Evolutionary conservation across 2,113 vertebrate genomes (phyloP), one percentile per base, ranked within the genome.

Genomic region (Oryzias javanicus): DNA sequence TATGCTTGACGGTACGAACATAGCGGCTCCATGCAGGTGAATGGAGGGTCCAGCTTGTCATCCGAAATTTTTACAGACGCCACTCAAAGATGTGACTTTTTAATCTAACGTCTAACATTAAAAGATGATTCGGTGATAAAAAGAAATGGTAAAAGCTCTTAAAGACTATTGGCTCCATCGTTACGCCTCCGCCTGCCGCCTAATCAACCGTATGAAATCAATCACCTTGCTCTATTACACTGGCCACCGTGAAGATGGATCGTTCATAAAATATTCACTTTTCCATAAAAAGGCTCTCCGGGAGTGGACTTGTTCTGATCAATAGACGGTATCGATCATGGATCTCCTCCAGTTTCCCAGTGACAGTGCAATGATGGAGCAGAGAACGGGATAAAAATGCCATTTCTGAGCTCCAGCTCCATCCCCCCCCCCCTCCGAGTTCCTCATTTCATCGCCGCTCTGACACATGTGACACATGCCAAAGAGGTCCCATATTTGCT

Each of bases 381-480:
- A 15, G 49, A 70, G 51, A 45, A 65, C 64, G 13, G n/a, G 29
- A 56, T 70, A 47, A 52, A 73, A 68, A 56, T 8, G 10, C 17
- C 49, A 41, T 68, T 67, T 71, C 40, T 27, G 7, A 51, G 46
- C 66, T 22, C 22, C 22, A 3, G n/a, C n/a, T n/a, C n/a, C n/a
- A n/a, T n/a, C 19, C 42, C 54, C 42, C 20, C 42, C n/a, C 14
- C 13, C 24, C 40, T 59, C n/a, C n/a, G n/a, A n/a, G n/a, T n/a
- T n/a, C 27, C 50, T 80, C 42, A 73, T 69, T 82, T 75, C 25
- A 71, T 44, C 54, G 22, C 17, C 41, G 55, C 49, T 70, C 45
- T 51, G 72, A 73, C 74, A 62, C 67, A 58, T 52, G 40, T 51
- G 72, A 73, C 74, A 62, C 67, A 58, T 52, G 40, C 50, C 49